Evolutionary conservation across 1,140 invertebrate species (phyloP).

Genomic region (Gryllus bimaculatus): DNA sequence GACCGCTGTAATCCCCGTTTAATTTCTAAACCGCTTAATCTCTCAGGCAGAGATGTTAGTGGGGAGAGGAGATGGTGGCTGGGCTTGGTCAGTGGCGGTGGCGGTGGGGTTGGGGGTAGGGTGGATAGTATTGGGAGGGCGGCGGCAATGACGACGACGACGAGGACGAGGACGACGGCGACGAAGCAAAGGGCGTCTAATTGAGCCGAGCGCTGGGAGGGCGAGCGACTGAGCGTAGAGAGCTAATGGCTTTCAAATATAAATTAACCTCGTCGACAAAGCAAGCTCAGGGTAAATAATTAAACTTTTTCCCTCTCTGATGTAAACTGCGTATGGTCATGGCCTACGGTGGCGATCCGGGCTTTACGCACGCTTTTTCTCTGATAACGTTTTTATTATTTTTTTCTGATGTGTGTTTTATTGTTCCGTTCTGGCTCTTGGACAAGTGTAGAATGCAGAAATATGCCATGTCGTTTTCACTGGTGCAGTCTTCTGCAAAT

Average conservation of each 20-base stretch:
- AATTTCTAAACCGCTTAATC: not conserved
- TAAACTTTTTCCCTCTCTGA: not conserved
- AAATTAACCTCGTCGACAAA: not conserved
- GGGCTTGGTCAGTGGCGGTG: not conserved
- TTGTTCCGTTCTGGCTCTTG: too few species aligned
- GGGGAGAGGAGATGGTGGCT: not conserved
- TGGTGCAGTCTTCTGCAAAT: too few species aligned
- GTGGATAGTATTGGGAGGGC: not conserved
- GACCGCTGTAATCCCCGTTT: not conserved
- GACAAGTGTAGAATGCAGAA: too few species aligned
- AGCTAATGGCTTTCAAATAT: conserved; percentile 5
- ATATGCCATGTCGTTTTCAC: too few species aligned
- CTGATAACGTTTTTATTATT: too few species aligned
- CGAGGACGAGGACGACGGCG: not conserved
- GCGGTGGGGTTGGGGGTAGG: not conserved
- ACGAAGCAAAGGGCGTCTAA: not conserved
- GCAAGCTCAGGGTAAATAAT: not conserved
- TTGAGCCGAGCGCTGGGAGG: not conserved
- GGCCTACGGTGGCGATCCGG: too few species aligned
- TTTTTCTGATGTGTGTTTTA: too few species aligned
- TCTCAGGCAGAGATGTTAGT: not conserved
- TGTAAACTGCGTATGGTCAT: not conserved
- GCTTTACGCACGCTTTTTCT: too few species aligned
- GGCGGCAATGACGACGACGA: not conserved
- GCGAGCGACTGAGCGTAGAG: not conserved